A percentile compares a stretch with the other conserved stretches of the same genome.
These are phyloP conservation scores for Elachura formosa DNA, from an alignment of 2,113 vertebrate species.

Conservation along the genomic window DNA sequence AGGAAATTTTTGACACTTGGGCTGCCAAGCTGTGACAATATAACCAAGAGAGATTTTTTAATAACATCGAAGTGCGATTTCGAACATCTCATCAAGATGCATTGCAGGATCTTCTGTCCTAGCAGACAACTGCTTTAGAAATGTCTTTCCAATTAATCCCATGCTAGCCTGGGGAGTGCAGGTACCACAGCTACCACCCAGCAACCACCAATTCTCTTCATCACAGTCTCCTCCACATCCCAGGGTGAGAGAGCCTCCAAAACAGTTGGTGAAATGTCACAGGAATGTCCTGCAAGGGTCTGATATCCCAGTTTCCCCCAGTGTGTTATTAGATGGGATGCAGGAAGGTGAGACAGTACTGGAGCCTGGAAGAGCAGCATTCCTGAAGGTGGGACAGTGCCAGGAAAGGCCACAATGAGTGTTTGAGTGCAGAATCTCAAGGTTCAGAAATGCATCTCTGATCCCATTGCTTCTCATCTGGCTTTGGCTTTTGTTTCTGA, in stretches of 20 bases:
- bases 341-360: not conserved
- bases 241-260: not conserved
- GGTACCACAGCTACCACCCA: not conserved
- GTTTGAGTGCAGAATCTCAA: not conserved
- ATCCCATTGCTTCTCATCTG: accelerated
- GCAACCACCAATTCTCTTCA: not conserved
- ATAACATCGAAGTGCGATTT: not conserved
- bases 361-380: not conserved
- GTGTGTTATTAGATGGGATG: not conserved
- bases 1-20: conserved; percentile 22
- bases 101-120: not conserved
- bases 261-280: not conserved
- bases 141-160: not conserved
- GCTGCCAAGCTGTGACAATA: conserved; percentile 48
- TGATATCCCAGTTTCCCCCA: not conserved
- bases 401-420: not conserved
- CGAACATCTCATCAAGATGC: not conserved
- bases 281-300: not conserved
- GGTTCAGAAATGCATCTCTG: not conserved
- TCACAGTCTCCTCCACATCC: not conserved
- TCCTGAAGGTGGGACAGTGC: not conserved
- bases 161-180: not conserved
- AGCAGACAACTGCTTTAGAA: not conserved
- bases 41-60: conserved; percentile 47
- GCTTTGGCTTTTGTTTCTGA: not conserved